phyloP scores from a whole-genome alignment of 2,113 vertebrate genomes.

The Oncorhynchus keta region DNA sequence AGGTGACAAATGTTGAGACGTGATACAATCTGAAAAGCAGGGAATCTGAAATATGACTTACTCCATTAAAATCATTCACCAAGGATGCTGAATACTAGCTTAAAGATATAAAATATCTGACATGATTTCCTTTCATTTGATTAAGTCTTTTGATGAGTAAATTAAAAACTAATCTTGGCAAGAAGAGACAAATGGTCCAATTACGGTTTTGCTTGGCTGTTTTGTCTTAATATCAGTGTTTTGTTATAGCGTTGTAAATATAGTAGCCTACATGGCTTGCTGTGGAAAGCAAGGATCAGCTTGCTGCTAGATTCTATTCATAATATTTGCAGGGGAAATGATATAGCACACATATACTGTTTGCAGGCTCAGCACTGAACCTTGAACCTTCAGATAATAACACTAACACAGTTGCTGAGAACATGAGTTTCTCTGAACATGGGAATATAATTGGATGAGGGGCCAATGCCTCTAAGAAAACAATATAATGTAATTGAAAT shows the following conservation, averaged over 20 bases:
- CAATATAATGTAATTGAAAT: constrained; percentile 20
- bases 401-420: not conserved
- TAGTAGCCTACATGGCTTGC: not conserved
- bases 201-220: not conserved
- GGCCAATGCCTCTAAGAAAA: not conserved
- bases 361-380: not conserved
- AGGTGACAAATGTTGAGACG: constrained; percentile 81
- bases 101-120: constrained; percentile 77
- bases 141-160: constrained; percentile 62
- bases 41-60: constrained; percentile 80
- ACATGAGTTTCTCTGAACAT: constrained; percentile 12
- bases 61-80: constrained; percentile 81
- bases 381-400: constrained; percentile 10
- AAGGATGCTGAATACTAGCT: constrained; percentile 82
- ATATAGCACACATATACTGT: not conserved
- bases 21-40: constrained; percentile 81
- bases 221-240: constrained; percentile 28
- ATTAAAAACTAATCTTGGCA: constrained; percentile 36
- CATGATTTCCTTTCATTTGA: constrained; percentile 70
- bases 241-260: constrained; percentile 6
- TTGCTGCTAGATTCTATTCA: constrained; percentile 18
- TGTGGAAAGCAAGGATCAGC: not conserved
- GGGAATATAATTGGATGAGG: constrained; percentile 7
- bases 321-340: constrained; percentile 5
- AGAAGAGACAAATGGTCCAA: not conserved